phyloP scores from a whole-genome alignment of 2,888 invertebrate genomes.

The Hipparchia semele region DNA sequence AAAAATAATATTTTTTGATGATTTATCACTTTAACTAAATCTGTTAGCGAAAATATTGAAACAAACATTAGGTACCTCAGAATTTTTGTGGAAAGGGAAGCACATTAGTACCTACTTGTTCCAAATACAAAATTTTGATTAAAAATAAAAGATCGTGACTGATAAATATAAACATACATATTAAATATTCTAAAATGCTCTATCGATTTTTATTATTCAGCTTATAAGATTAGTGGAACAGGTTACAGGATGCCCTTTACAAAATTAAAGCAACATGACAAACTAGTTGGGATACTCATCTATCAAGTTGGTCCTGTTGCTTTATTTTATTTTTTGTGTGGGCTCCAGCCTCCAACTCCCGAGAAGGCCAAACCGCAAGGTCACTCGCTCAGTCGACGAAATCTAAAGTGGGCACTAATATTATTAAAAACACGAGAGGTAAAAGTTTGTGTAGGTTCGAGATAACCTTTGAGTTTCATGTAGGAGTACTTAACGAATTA shows the following conservation, averaged over 20 bases:
- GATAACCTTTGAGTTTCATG: constrained; percentile 30
- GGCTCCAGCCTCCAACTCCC: constrained; percentile 47
- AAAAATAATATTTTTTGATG: not conserved
- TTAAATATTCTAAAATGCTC: not conserved
- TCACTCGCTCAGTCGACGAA: constrained; percentile 52
- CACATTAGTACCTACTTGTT: not conserved
- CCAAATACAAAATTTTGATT: not conserved
- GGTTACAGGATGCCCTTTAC: constrained; percentile 5
- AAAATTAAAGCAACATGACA: constrained; percentile 15
- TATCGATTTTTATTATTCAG: not conserved
- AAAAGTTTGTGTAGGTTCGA: constrained; percentile 33
- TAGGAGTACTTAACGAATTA: constrained; percentile 32
- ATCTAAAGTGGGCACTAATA: constrained; percentile 24
- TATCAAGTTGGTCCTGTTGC: constrained; percentile 42
- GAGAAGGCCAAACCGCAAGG: constrained; percentile 73
- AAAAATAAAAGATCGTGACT: not conserved
- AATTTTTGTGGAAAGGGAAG: not conserved
- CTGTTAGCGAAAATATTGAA: not conserved
- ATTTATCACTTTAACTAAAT: not conserved
- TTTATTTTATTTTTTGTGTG: constrained; percentile 61
- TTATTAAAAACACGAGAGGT: constrained; percentile 28
- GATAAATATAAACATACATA: not conserved
- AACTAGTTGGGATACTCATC: constrained; percentile 49
- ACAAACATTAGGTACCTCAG: not conserved
- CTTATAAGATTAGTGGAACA: constrained; percentile 12